These are phyloP conservation scores for Drosophila ezoana DNA, from an alignment of 2,888 invertebrate genomes.

Conservation along the genomic window DNA sequence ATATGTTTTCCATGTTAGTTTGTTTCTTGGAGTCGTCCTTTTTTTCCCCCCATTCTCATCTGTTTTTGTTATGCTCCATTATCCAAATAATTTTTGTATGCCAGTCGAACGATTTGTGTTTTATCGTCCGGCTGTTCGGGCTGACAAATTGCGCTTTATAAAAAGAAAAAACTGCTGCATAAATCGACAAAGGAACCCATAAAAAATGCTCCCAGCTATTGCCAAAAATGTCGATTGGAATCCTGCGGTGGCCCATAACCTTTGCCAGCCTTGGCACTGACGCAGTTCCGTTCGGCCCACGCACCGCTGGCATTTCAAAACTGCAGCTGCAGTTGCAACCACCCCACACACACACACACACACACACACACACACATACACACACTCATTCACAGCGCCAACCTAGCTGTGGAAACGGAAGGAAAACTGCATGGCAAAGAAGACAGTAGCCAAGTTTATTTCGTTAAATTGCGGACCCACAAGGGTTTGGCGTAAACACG, in stretches of 20 bases:
- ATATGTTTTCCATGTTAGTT: conserved; percentile 39
- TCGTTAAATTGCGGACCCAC: conserved; percentile 7
- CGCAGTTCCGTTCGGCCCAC: conserved; percentile 51
- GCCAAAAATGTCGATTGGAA: conserved; percentile 46
- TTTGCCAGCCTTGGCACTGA: conserved; percentile 44
- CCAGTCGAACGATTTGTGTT: conserved; percentile 59
- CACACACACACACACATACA: no score
- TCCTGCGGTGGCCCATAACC: conserved; percentile 48
- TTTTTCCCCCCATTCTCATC: conserved; percentile 12
- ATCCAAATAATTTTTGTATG: conserved; percentile 58
- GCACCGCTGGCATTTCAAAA: conserved; percentile 63
- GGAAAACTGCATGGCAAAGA: conserved; percentile 15
- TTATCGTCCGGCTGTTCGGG: conserved; percentile 36
- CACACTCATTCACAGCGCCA: background rate
- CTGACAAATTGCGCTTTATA: conserved; percentile 41
- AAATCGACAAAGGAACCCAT: conserved; percentile 23
- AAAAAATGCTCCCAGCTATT: conserved; percentile 20
- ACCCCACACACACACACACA: no score
- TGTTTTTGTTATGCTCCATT: conserved; percentile 33
- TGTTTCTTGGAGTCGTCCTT: conserved; percentile 19
- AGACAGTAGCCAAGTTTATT: conserved; percentile 27
- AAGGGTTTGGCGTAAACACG: conserved; percentile 22
- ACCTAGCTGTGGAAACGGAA: background rate
- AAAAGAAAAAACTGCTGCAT: conserved; percentile 31
- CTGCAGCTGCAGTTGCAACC: conserved; percentile 36